Conservation (phyloP, 2,888 invertebrate species). For the Pachycephus smyrnensis region DNA sequence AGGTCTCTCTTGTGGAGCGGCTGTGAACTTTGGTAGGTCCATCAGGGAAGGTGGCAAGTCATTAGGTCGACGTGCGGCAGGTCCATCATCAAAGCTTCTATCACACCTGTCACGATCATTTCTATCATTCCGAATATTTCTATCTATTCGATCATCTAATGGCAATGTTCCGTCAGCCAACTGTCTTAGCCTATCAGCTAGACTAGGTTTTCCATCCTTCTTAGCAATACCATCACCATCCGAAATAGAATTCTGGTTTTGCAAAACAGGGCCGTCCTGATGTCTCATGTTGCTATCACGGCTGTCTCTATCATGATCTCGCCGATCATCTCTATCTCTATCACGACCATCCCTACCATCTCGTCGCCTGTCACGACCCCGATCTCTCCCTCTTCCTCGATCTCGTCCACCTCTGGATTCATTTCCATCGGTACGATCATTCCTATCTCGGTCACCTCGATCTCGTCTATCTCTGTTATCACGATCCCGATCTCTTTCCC, state of each 20-base stretch:
- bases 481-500: slow-evolving; percentile 28
- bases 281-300: slow-evolving; percentile 54
- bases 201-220: slow-evolving; percentile 59
- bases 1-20: slow-evolving; percentile 48
- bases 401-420: slow-evolving; percentile 34
- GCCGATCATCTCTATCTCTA: slow-evolving; percentile 52
- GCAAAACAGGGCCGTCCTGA: slow-evolving; percentile 46
- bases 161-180: slow-evolving; percentile 64
- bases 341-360: slow-evolving; percentile 41
- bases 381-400: slow-evolving; percentile 32
- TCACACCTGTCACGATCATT: slow-evolving; percentile 55
- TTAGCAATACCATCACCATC: slow-evolving; percentile 31
- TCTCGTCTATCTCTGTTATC: slow-evolving; percentile 55
- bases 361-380: slow-evolving; percentile 35
- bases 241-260: neutral
- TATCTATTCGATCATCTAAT: slow-evolving; percentile 57
- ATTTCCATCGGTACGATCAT: slow-evolving; percentile 33
- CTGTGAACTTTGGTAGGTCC: slow-evolving; percentile 60
- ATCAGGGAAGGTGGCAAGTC: slow-evolving; percentile 62
- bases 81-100: slow-evolving; percentile 51
- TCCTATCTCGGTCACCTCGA: slow-evolving; percentile 47
- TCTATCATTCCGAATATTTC: slow-evolving; percentile 48
- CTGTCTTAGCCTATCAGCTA: slow-evolving; percentile 63
- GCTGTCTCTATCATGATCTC: slow-evolving; percentile 61
- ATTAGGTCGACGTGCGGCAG: slow-evolving; percentile 39